Conservation (phyloP, 2,113 vertebrate genomes). For the Dromaius novaehollandiae region DNA sequence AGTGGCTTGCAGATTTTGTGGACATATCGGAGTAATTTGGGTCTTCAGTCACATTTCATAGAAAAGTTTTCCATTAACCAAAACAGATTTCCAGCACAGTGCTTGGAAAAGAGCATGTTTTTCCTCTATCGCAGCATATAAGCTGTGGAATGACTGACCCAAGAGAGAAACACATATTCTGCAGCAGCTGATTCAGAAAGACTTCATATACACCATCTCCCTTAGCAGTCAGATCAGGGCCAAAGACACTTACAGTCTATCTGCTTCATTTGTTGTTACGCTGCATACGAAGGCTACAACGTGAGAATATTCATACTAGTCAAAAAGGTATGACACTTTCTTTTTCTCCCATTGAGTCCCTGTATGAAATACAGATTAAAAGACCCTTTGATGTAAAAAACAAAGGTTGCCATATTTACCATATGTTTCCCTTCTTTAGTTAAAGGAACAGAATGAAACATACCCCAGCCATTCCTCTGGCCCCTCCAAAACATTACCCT, state of each 20-base stretch:
- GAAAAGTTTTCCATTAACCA: neutral
- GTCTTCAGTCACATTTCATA: neutral
- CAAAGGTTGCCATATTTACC: neutral
- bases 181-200: constrained; percentile 41
- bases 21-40: neutral
- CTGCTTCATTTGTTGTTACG: neutral
- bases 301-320: neutral
- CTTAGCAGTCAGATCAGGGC: neutral
- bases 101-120: neutral
- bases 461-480: neutral
- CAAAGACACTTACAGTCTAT: neutral
- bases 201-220: constrained; percentile 1
- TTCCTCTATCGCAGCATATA: neutral
- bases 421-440: neutral
- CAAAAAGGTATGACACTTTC: neutral
- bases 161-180: constrained; percentile 13
- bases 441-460: neutral
- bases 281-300: neutral
- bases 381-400: neutral
- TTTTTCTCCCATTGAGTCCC: neutral
- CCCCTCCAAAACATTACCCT: neutral
- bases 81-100: neutral
- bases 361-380: neutral
- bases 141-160: neutral
- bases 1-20: constrained; percentile 1